Evolutionary conservation across 2,113 vertebrate genomes (phyloP).

Genomic region (Ameiurus melas): DNA sequence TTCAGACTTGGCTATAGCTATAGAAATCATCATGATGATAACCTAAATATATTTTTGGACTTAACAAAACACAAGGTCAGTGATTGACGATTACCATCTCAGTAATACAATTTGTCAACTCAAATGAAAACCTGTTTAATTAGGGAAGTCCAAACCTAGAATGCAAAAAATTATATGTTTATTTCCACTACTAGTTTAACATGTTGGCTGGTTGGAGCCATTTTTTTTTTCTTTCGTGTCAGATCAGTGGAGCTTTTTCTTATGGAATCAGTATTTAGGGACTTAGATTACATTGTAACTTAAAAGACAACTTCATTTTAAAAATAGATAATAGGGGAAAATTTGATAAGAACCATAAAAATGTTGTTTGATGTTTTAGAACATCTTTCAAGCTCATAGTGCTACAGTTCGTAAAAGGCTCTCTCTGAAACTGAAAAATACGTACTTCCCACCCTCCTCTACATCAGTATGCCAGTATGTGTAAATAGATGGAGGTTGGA

Average conservation of each 20-base stretch:
- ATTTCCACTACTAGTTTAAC: neutral
- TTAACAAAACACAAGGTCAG: neutral
- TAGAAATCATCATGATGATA: neutral
- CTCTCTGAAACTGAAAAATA: neutral
- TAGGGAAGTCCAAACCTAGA: neutral
- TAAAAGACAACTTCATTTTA: neutral
- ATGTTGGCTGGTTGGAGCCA: neutral
- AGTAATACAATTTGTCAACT: neutral
- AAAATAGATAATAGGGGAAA: neutral
- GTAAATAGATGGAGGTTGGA: conserved; percentile 6
- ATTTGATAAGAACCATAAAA: neutral
- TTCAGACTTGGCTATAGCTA: neutral
- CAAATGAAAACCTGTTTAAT: neutral
- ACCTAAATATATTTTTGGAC: neutral
- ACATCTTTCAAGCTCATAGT: neutral
- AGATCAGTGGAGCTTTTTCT: neutral
- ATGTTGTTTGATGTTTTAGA: neutral
- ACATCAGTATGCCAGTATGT: neutral
- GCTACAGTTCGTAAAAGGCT: neutral
- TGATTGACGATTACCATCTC: neutral
- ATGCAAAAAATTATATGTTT: neutral
- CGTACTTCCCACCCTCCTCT: neutral
- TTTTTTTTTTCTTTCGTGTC: neutral
- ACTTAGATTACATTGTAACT: neutral
- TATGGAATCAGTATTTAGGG: neutral